A percentile compares a stretch with the other conserved stretches of the same genome.
Conservation (phyloP, 1,140 invertebrate species). For the Aradophagus sp. region DNA sequence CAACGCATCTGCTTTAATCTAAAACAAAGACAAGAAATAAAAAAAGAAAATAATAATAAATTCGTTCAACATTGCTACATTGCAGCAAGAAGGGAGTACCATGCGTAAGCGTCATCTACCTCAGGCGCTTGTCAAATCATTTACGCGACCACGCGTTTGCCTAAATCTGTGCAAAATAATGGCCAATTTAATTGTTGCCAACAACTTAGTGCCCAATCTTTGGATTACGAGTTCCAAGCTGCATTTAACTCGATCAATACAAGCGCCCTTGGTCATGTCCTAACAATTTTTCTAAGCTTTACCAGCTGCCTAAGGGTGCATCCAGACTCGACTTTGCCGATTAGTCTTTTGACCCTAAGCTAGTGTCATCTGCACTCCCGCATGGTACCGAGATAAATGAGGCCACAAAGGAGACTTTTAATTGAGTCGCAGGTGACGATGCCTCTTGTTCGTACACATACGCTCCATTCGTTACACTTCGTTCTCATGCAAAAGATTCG, state of each 20-base stretch:
- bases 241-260: too few species aligned
- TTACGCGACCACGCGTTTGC: too few species aligned
- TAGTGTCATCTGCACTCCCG: constrained; percentile 8
- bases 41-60: constrained; percentile 8
- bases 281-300: constrained; percentile 23
- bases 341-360: too few species aligned
- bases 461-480: constrained; percentile 1
- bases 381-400: constrained; percentile 28
- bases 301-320: too few species aligned
- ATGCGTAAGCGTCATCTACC: constrained; percentile 29
- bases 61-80: constrained; percentile 28
- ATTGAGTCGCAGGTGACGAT: constrained; percentile 6
- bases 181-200: too few species aligned
- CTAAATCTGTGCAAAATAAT: too few species aligned
- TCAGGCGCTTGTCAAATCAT: neutral
- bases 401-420: constrained; percentile 18
- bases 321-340: too few species aligned
- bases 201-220: too few species aligned
- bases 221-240: too few species aligned
- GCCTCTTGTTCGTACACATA: neutral
- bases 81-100: constrained; percentile 35
- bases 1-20: constrained; percentile 1
- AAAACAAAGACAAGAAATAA: constrained; percentile 4
- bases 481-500: constrained; percentile 3
- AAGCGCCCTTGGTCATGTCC: too few species aligned